phyloP scores from a whole-genome alignment of 2,797 vertebrate species.

The Hippopotamyrus pictus region DNA sequence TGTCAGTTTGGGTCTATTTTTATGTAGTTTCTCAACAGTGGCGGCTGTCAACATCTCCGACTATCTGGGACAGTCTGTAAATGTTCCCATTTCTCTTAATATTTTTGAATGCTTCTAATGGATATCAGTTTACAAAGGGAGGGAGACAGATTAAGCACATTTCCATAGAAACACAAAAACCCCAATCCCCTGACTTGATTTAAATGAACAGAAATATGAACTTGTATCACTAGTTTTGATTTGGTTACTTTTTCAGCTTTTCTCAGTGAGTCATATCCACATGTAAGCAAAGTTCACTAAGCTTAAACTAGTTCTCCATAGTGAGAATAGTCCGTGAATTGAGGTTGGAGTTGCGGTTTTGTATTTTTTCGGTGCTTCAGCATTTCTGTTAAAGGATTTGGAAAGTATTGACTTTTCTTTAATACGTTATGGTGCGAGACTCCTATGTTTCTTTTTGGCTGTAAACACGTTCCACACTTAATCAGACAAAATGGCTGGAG shows the following conservation, averaged over 20 bases:
- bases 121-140: neutral
- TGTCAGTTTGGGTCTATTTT: conserved; percentile 37
- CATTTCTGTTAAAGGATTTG: neutral
- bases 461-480: neutral
- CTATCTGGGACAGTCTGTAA: conserved; percentile 11
- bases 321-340: neutral
- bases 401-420: neutral
- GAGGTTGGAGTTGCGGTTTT: neutral
- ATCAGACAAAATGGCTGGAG: neutral
- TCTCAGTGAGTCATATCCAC: neutral
- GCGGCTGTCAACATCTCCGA: conserved; percentile 5
- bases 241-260: neutral
- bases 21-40: conserved; percentile 21
- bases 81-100: conserved; percentile 14
- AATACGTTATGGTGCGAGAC: neutral
- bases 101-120: conserved; percentile 17
- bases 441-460: neutral
- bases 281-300: neutral
- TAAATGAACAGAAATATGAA: neutral
- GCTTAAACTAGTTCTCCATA: neutral
- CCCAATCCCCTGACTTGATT: neutral
- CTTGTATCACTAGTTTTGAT: neutral
- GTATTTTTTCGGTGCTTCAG: neutral
- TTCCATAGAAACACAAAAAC: neutral
- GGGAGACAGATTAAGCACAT: neutral